Base-by-base conservation (phyloP, 2,888 invertebrate species). In the Andrena hattorfiana region DNA sequence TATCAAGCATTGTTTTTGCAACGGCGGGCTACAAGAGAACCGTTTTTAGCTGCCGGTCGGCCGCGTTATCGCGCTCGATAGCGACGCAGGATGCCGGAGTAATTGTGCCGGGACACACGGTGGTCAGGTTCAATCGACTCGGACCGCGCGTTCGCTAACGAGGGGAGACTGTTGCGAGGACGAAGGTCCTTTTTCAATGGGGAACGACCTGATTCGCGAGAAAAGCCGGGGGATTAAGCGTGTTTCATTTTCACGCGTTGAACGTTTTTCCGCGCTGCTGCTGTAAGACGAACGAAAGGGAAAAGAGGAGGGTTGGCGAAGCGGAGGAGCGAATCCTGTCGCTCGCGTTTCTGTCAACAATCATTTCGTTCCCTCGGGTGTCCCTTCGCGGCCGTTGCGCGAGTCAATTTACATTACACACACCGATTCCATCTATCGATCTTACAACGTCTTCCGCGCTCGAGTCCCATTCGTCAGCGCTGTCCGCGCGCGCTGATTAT, bases 341-440 rank as follows among this genome's bases (percentile, higher is more conserved):
- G 51, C 28, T 51, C 80, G 67, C 71, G 80, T 70, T 82, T 80
- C 82, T 75, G 83, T 83, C 83, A 77, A 81, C 78, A 73, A 81
- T 79, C 83, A 81, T 81, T 81, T 81, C 83, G 83, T 76, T 80
- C 76, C 75, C 49, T 63, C 54, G 80, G 56, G 62, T 67, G 77
- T 68, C 77, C 60, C 49, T 49, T 77, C 83, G 80, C 72, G 77
- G 75, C 73, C 69, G 26, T 70, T 59, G 73, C 68, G 77, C 75
- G 81, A 85, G 85, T 88, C 88, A 88, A 88, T 88, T 88, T 88
- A 88, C 88, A 88, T 88, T 88, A 88, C 88, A 88, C 87, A 80
- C 88, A 76, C 80, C 86, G 88, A 88, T 88, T 88, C 88, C 85
- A 88, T 88, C 88, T 88, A 88, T 88, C 88, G 88, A 88, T 88